Evolutionary conservation across 1,140 invertebrate species (phyloP), one percentile per base, ranked within the genome.

Genomic region (Polypedilum pembai): DNA sequence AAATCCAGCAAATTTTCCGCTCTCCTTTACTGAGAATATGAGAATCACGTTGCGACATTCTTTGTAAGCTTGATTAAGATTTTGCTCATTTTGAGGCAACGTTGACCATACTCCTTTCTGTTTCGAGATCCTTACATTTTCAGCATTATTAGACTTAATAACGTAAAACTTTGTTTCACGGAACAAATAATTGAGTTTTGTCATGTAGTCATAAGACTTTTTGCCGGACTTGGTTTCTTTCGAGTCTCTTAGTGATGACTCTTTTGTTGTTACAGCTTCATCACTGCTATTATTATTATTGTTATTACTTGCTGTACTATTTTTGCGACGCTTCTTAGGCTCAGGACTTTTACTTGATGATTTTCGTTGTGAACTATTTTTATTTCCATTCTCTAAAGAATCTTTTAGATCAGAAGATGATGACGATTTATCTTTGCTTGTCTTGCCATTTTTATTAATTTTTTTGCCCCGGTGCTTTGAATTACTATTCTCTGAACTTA

Each of bases 21-120:
- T 98, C 85, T 98, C 96, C 83, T 97, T 98, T 0, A 98, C 95
- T 73, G 95, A 98, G 86, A 98, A 99, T 79, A 99, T 92, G 24
- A 99, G 85, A 75, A 99, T 87, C 3, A 99, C 95, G 85, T 98
- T 99, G 79, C 94, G 87, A 74, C 92, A 92, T 82, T 96, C 94
- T 79, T 89, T 89, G 79, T 91, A 96, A 1, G 96, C 96, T 85
- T 95, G 92, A 84, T 98, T 98, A 21, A 98, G 86, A 84, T 96
- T 97, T 1, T 92, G 89, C 86, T 99, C 96, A 85, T 99, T 99
- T 82, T 96, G 94, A 15, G 95, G 95, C 74, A 97, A 87, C 7
- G 97, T 98, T 8, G 96, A 98, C 97, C 96, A 99, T 3, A 98
- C 96, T 76, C 94, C 94, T 86, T 94, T 97, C 0, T 90, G 91